Percentiles rank a stretch among this genome's conserved stretches.
Evolutionary conservation across 2,797 vertebrate species (phyloP).

Genomic region (Tinamus major): DNA sequence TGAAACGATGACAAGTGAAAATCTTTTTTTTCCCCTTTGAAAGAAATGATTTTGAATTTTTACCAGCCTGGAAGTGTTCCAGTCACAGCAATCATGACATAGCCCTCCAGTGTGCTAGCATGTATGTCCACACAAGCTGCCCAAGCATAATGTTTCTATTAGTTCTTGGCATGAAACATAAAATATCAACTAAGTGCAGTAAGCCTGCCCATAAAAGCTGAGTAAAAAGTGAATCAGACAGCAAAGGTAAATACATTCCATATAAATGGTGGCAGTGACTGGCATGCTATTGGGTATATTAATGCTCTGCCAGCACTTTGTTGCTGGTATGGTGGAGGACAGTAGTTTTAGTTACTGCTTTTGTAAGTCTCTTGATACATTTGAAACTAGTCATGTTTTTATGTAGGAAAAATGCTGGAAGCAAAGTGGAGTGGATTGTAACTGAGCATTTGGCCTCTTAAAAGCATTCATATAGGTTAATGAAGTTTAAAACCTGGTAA

Average conservation of each 20-base stretch:
- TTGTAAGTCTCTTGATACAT: background rate
- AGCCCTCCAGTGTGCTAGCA: background rate
- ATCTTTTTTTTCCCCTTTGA: background rate
- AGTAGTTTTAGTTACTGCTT: slow-evolving; percentile 18
- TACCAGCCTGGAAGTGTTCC: background rate
- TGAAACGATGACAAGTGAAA: background rate
- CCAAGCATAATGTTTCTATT: background rate
- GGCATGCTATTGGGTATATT: background rate
- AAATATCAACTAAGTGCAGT: background rate
- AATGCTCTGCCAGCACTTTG: background rate
- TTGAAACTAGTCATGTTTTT: background rate
- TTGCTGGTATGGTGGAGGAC: background rate
- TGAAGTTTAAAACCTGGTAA: slow-evolving; percentile 30
- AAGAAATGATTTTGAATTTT: background rate
- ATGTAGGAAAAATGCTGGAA: background rate
- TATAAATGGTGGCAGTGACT: background rate
- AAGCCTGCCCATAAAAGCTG: background rate
- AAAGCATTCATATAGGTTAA: slow-evolving; percentile 31
- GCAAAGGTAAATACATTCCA: background rate
- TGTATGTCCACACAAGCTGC: background rate
- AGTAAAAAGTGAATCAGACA: background rate
- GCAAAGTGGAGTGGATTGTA: background rate
- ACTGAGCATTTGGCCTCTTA: slow-evolving; percentile 16
- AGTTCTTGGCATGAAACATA: background rate
- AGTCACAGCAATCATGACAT: background rate